phyloP scores from a whole-genome alignment of 2,113 vertebrate species.

The Oncorhynchus masou region DNA sequence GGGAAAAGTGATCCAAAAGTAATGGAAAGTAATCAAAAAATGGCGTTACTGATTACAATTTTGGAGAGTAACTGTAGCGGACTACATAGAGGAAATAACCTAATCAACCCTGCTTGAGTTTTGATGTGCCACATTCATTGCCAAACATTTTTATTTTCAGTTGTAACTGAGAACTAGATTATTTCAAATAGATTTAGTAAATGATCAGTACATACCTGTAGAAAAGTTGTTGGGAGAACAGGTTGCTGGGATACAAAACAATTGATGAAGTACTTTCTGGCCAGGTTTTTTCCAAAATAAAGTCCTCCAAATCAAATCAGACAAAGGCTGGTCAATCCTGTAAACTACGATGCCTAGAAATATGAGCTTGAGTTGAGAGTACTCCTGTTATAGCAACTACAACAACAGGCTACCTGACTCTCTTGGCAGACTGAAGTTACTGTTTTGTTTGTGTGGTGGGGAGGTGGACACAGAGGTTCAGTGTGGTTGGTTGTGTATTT shows the following conservation, averaged over 20 bases:
- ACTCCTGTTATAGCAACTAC: background rate
- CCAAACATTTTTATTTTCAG: background rate
- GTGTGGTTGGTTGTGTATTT: too few species aligned
- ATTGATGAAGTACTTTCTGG: background rate
- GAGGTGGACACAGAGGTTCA: too few species aligned
- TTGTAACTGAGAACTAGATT: background rate
- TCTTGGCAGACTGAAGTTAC: background rate
- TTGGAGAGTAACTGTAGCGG: too few species aligned
- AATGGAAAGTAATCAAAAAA: too few species aligned
- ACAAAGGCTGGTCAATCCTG: too few species aligned
- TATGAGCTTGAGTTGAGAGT: background rate
- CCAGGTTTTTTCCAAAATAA: background rate
- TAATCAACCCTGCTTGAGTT: background rate
- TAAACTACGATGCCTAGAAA: background rate
- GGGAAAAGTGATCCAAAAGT: too few species aligned
- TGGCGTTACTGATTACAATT: too few species aligned
- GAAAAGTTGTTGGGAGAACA: background rate
- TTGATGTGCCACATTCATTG: background rate
- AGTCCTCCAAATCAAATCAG: too few species aligned
- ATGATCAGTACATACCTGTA: background rate
- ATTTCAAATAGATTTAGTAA: background rate
- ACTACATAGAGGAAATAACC: too few species aligned
- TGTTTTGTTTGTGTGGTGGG: background rate
- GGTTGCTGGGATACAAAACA: background rate
- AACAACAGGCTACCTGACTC: background rate